phyloP scores from a whole-genome alignment of 2,113 vertebrate species.

The Thinocorus orbignyianus region DNA sequence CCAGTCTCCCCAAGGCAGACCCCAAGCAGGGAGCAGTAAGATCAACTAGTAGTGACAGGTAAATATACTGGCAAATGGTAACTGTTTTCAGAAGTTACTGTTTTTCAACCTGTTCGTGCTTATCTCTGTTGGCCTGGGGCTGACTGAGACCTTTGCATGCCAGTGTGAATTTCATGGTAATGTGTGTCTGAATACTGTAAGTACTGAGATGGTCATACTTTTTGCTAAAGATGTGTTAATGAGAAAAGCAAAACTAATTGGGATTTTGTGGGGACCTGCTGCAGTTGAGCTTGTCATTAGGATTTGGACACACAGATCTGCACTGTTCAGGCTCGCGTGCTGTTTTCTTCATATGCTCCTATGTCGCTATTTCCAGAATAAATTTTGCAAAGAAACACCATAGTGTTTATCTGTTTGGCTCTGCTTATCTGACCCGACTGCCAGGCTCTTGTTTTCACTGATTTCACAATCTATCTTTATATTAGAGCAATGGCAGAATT shows the following conservation, averaged over 20 bases:
- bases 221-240: neutral
- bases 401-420: neutral
- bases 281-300: neutral
- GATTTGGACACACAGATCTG: neutral
- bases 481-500: neutral
- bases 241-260: neutral
- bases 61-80: neutral
- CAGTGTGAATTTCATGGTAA: neutral
- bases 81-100: neutral
- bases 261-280: neutral
- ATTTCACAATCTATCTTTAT: neutral
- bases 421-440: neutral
- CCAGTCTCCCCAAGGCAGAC: conserved; percentile 67
- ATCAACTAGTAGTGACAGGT: conserved; percentile 92
- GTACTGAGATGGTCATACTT: neutral
- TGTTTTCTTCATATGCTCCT: neutral
- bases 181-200: neutral
- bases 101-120: neutral
- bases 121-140: neutral
- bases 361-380: neutral
- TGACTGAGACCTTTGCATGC: neutral
- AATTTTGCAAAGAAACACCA: neutral
- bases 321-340: neutral
- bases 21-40: conserved; percentile 78
- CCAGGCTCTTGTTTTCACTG: neutral